phyloP scores from a whole-genome alignment of 2,888 invertebrate species.

The Dynastes hyllus region DNA sequence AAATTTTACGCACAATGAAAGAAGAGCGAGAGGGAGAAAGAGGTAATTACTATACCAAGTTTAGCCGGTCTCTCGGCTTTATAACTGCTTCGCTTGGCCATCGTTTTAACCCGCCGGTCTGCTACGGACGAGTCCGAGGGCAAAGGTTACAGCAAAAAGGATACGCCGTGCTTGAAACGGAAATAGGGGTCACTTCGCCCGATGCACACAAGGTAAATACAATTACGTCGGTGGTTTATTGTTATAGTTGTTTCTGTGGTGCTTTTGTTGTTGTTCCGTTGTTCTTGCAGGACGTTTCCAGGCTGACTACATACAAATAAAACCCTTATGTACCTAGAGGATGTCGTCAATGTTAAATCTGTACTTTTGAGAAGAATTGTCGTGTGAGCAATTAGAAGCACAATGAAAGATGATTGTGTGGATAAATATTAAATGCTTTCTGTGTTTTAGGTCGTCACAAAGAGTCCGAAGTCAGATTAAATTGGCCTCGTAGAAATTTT shows the following conservation, averaged over 20 bases:
- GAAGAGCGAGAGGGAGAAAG: neutral
- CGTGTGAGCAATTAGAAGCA: no score
- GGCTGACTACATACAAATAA: neutral
- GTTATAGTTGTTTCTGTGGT: slow-evolving; percentile 9
- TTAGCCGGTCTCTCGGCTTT: neutral
- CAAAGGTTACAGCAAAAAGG: neutral
- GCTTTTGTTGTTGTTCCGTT: neutral
- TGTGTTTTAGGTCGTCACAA: no score
- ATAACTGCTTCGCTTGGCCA: neutral
- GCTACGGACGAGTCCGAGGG: neutral
- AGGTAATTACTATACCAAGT: neutral
- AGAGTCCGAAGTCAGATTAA: no score
- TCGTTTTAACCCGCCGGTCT: no score
- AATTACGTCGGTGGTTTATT: neutral
- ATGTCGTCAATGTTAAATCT: no score
- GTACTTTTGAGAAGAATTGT: no score
- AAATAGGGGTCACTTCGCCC: neutral
- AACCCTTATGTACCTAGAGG: no score
- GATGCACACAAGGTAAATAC: neutral
- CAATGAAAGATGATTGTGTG: no score
- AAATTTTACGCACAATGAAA: neutral
- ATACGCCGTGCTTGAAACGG: neutral
- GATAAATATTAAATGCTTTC: no score
- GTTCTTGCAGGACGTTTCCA: neutral
- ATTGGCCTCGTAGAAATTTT: no score